These are phyloP conservation scores for Acrocephalus kingi DNA, from an alignment of 2,113 vertebrate genomes.

Conservation along the genomic window DNA sequence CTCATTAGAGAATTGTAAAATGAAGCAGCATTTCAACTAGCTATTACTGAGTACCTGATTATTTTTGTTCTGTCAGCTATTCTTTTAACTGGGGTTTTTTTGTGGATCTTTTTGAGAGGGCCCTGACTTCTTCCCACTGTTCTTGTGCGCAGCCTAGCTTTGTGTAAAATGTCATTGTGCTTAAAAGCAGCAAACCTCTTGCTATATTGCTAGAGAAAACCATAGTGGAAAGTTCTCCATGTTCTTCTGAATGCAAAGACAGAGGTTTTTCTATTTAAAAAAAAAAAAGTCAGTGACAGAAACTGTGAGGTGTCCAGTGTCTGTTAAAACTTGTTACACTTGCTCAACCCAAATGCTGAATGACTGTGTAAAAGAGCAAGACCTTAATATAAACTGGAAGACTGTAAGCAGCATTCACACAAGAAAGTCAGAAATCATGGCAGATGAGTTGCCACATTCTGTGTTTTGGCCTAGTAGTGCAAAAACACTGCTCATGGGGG, in stretches of 20 bases:
- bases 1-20: slow-evolving; percentile 60
- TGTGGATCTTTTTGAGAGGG: background rate
- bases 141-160: background rate
- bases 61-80: slow-evolving; percentile 16
- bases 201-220: background rate
- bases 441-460: background rate
- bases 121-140: background rate
- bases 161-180: background rate
- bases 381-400: background rate
- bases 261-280: background rate
- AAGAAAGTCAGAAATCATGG: background rate
- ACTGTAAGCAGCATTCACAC: background rate
- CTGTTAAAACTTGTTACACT: background rate
- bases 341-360: background rate
- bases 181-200: background rate
- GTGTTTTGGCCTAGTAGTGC: accelerated
- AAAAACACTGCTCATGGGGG: background rate
- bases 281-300: background rate
- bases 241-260: background rate
- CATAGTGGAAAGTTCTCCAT: background rate
- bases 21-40: slow-evolving; percentile 55
- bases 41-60: background rate
- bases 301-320: background rate
- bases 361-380: background rate
- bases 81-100: background rate